Evolutionary conservation across 2,797 vertebrate species (phyloP), one percentile per base, ranked within the genome.

Genomic region (Channa striata): DNA sequence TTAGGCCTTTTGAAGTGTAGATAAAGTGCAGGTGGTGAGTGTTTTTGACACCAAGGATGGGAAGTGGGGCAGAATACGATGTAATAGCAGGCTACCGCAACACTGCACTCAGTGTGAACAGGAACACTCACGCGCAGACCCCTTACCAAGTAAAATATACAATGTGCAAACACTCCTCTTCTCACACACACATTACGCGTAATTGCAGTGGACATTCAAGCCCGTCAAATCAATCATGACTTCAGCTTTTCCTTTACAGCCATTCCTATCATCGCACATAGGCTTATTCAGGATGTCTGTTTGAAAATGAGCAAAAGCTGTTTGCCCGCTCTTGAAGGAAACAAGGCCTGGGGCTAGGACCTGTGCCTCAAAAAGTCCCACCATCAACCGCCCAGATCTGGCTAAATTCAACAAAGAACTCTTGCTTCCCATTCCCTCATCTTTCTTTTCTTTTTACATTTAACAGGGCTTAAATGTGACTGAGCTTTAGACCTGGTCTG

Each of bases 1-100:
- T 62, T 2, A 39, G 40, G 48, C 30, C 74, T 61, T 93, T 91
- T 91, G 81, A 91, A 89, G 92, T 91, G 80, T 47, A 89, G 82
- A 89, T 90, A 81, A 87, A 81, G 77, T 74, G 82, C 89, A 92
- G 81, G 82, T 87, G 85, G 63, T 17, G 67, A 81, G 78, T 74
- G 82, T 85, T 89, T 91, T 84, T 84, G 80, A 86, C 78, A 83
- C 77, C 61, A 48, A 71, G 76, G 74, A 83, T 72, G 81, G 79
- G 71, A 86, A 86, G 69, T 60, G 60, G 70, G 58, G 46, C 19
- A 61, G 71, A 67, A 36, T 62, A 67, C 76, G 47, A 48, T 69
- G 48, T 72, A 84, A 86, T 68, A 77, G 69, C 37, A 34, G 68
- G 72, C 76, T 66, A 56, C 74, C 69, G 73, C 59, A 79, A 68